Percentiles rank a stretch among this genome's conserved stretches.
Evolutionary conservation across 1,140 invertebrate genomes (phyloP).

Genomic region (Globodera rostochiensis): DNA sequence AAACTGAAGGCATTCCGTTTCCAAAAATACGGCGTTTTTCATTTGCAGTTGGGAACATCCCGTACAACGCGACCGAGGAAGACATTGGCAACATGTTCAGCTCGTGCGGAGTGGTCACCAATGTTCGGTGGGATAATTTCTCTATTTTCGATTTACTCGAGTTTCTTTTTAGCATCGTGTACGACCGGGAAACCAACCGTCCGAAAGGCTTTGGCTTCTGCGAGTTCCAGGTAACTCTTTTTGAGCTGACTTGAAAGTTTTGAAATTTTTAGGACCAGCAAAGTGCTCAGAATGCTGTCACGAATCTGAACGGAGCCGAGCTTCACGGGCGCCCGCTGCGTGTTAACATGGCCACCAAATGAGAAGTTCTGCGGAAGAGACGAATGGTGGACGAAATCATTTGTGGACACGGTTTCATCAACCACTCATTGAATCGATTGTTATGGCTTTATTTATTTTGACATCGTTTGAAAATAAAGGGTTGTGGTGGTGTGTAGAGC

Average conservation of each 20-base stretch:
- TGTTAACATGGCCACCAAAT: slow-evolving; percentile 74
- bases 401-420: no score
- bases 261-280: slow-evolving; percentile 69
- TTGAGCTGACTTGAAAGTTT: no score
- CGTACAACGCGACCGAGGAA: slow-evolving; percentile 98
- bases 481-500: no score
- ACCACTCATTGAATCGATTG: no score
- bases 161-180: slow-evolving; percentile 78
- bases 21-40: not conserved
- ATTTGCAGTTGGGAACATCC: slow-evolving; percentile 72
- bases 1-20: not conserved
- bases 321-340: slow-evolving; percentile 90
- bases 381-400: not conserved
- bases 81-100: slow-evolving; percentile 97
- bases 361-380: not conserved
- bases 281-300: slow-evolving; percentile 95
- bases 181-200: slow-evolving; percentile 97
- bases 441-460: no score
- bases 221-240: slow-evolving; percentile 75
- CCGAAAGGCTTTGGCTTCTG: slow-evolving; percentile 99
- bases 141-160: not conserved
- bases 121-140: slow-evolving; percentile 38
- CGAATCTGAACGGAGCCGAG: slow-evolving; percentile 96
- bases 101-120: slow-evolving; percentile 86
- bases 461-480: no score